A percentile compares a stretch with the other conserved stretches of the same genome.
Conservation (phyloP, 1,140 invertebrate species). For the Popillia japonica region DNA sequence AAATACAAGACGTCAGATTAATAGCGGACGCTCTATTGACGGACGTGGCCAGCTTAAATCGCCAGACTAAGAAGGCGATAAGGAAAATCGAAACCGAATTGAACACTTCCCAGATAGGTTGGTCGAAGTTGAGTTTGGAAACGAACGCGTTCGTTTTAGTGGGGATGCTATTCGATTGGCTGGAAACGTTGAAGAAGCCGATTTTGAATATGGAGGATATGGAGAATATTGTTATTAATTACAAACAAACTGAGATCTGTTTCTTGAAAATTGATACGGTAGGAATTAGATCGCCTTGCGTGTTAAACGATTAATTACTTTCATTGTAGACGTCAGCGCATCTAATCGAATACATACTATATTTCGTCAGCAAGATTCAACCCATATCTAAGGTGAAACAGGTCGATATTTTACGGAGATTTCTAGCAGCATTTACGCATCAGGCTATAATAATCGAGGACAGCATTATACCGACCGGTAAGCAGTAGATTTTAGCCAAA, state of each 20-base stretch:
- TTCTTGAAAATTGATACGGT: conserved; percentile 71
- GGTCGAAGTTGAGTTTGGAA: conserved; percentile 72
- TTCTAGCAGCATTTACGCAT: conserved; percentile 72
- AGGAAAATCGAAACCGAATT: conserved; percentile 69
- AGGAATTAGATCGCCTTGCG: conserved; percentile 49
- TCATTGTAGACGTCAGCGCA: conserved; percentile 68
- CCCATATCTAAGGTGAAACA: conserved; percentile 65
- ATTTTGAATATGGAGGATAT: conserved; percentile 73
- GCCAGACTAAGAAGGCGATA: conserved; percentile 63
- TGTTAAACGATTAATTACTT: conserved; percentile 8
- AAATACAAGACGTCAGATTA: conserved; percentile 48
- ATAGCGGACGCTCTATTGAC: conserved; percentile 59
- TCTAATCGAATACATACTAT: conserved; percentile 77
- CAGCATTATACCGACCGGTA: conserved; percentile 63
- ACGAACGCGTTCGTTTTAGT: conserved; percentile 69
- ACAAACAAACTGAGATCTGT: conserved; percentile 67
- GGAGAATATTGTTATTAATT: conserved; percentile 71
- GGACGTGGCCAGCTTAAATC: conserved; percentile 66
- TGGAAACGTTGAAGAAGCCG: conserved; percentile 73
- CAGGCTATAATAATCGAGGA: conserved; percentile 68
- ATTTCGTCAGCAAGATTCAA: conserved; percentile 73
- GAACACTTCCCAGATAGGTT: conserved; percentile 72
- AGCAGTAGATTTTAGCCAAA: neutral
- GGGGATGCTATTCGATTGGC: conserved; percentile 74
- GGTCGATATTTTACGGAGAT: conserved; percentile 67